Percentiles rank a stretch among this genome's conserved stretches.
phyloP scores from a whole-genome alignment of 2,888 invertebrate genomes.

The Anthrax anthrax region DNA sequence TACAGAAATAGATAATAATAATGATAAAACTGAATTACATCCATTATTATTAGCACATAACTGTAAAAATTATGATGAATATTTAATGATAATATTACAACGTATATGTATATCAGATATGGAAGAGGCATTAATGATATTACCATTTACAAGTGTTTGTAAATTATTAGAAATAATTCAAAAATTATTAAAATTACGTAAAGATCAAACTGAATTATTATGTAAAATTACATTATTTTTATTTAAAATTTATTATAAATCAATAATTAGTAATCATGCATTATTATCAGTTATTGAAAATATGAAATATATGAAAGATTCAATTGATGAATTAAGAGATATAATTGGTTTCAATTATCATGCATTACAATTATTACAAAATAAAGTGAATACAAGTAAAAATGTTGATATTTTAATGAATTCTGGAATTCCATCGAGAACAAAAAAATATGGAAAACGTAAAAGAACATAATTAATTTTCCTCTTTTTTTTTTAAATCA shows the following conservation, averaged over 20 bases:
- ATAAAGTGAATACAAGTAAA: conserved; percentile 58
- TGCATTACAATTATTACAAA: conserved; percentile 61
- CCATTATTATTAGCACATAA: conserved; percentile 70
- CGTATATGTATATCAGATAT: conserved; percentile 78
- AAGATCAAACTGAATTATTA: conserved; percentile 61
- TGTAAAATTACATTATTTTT: conserved; percentile 64
- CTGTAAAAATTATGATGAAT: conserved; percentile 59
- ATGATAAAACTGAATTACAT: conserved; percentile 40
- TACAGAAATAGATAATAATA: conserved; percentile 20
- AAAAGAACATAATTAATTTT: conserved; percentile 47
- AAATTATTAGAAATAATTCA: conserved; percentile 62
- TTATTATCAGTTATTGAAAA: conserved; percentile 37
- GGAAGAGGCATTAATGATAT: conserved; percentile 72
- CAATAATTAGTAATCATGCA: conserved; percentile 57
- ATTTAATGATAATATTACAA: conserved; percentile 62
- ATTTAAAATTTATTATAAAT: conserved; percentile 59
- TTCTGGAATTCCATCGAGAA: conserved; percentile 55
- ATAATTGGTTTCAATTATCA: conserved; percentile 73
- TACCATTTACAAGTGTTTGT: conserved; percentile 71
- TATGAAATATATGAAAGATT: conserved; percentile 20
- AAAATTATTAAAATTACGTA: conserved; percentile 45
- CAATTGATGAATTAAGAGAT: conserved; percentile 44
- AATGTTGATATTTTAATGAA: conserved; percentile 63
- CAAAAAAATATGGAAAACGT: conserved; percentile 45
- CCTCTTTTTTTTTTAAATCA: too few species aligned